Conservation (phyloP, 1,140 invertebrate species). For the Zophobas morio region DNA sequence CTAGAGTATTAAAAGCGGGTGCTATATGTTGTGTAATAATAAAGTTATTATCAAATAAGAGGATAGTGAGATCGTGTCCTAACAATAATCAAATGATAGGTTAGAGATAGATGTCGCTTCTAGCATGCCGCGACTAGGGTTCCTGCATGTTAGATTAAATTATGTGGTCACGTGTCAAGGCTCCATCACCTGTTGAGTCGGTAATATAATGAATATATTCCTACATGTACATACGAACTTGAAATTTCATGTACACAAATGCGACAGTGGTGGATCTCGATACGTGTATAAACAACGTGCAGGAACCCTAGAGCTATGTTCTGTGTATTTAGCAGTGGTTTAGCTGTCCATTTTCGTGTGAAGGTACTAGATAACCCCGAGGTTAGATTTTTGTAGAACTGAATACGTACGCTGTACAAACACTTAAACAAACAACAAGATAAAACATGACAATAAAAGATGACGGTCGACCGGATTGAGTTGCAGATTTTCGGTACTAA, state of each 20-base stretch:
- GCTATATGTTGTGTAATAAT: conserved; percentile 40
- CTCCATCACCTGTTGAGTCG: too few relatives aligned
- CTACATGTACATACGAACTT: too few relatives aligned
- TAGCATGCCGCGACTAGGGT: not conserved
- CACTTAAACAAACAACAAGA: conserved; percentile 4
- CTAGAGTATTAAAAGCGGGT: conserved; percentile 47
- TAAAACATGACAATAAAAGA: conserved; percentile 24
- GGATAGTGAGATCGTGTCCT: conserved; percentile 6
- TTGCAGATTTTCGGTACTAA: conserved; percentile 25
- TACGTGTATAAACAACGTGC: too few relatives aligned
- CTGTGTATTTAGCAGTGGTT: too few relatives aligned
- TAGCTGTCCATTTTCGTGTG: too few relatives aligned
- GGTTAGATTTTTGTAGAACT: not conserved
- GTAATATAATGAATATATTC: too few relatives aligned
- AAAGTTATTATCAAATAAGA: not conserved
- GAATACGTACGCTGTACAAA: conserved; percentile 25
- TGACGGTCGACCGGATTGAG: not conserved
- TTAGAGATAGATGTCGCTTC: conserved; percentile 5
- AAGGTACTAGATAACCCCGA: too few relatives aligned
- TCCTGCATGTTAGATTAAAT: not conserved
- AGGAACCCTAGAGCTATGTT: too few relatives aligned
- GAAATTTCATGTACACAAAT: too few relatives aligned
- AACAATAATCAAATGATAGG: not conserved
- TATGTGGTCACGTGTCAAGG: too few relatives aligned
- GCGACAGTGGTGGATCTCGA: too few relatives aligned